Conservation (phyloP, 2,797 vertebrate species). For the Enteromius argenteus region DNA sequence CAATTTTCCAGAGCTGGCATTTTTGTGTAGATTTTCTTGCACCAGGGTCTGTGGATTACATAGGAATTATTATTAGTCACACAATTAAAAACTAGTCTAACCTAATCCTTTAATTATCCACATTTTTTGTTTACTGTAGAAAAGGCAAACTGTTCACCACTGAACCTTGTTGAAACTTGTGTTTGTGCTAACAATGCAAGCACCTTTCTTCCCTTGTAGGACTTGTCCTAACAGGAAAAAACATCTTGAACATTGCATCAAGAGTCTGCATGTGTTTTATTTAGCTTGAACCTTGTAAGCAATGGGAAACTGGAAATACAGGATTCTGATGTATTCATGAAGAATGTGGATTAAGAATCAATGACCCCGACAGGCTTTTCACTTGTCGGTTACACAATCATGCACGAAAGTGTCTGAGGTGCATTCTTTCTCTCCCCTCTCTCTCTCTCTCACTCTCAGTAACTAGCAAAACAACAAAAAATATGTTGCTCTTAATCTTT, state of each 20-base stretch:
- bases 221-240: constrained; percentile 7
- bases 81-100: not conserved
- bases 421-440: not conserved
- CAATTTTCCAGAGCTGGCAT: constrained; percentile 61
- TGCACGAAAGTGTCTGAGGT: not conserved
- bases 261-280: not conserved
- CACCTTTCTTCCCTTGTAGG: not conserved
- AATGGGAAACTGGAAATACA: constrained; percentile 30
- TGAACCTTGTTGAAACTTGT: not conserved
- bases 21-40: constrained; percentile 17
- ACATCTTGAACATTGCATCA: not conserved
- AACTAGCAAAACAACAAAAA: not conserved
- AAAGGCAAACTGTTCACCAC: not conserved
- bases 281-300: not conserved
- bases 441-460: not conserved
- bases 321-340: not conserved
- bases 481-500: not conserved
- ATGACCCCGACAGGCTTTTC: not conserved
- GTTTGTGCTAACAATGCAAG: constrained; percentile 3
- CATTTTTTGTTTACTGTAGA: not conserved
- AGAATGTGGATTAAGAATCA: not conserved
- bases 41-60: constrained; percentile 36
- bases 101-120: not conserved
- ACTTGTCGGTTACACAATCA: constrained; percentile 3
- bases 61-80: not conserved